Percentiles rank a stretch among this genome's conserved stretches.
Conservation (phyloP, 2,113 vertebrate genomes). For the Odocoileus hemionus region DNA sequence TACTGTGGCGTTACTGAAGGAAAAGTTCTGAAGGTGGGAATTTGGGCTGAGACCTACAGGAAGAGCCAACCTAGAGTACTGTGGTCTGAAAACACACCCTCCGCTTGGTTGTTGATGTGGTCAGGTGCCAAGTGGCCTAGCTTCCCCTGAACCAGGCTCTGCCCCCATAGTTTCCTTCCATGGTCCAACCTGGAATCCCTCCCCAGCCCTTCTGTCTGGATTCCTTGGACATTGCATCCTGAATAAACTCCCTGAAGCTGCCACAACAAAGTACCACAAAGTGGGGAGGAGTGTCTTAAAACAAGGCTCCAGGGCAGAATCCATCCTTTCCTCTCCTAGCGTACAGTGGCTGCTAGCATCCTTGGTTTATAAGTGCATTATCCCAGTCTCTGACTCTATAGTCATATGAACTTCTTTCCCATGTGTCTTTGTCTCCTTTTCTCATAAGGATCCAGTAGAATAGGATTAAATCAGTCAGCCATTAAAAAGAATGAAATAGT, state of each 20-base stretch:
- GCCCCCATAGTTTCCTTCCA: neutral
- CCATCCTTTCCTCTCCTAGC: neutral
- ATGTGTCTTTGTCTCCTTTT: neutral
- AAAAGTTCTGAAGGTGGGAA: neutral
- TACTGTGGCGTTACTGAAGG: neutral
- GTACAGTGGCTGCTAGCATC: rapidly evolving
- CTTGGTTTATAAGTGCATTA: rapidly evolving
- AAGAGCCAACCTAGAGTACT: rapidly evolving
- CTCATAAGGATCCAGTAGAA: neutral
- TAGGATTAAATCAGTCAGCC: neutral
- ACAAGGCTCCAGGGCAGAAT: neutral
- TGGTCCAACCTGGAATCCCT: neutral
- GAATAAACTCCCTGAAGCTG: neutral
- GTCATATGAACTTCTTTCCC: neutral
- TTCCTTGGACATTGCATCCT: rapidly evolving
- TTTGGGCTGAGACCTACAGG: neutral
- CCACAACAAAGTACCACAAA: too few species aligned
- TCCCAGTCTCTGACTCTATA: neutral
- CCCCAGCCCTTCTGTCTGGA: neutral
- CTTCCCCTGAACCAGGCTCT: neutral
- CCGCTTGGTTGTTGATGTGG: too few species aligned
- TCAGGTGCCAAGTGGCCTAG: neutral
- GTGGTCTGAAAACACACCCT: neutral
- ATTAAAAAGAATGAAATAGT: neutral
- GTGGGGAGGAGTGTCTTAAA: neutral